Percentiles rank a stretch among this genome's conserved stretches.
These are phyloP conservation scores for Mus musculus DNA, from an alignment of 2,113 vertebrate genomes.

Conservation along the genomic window DNA sequence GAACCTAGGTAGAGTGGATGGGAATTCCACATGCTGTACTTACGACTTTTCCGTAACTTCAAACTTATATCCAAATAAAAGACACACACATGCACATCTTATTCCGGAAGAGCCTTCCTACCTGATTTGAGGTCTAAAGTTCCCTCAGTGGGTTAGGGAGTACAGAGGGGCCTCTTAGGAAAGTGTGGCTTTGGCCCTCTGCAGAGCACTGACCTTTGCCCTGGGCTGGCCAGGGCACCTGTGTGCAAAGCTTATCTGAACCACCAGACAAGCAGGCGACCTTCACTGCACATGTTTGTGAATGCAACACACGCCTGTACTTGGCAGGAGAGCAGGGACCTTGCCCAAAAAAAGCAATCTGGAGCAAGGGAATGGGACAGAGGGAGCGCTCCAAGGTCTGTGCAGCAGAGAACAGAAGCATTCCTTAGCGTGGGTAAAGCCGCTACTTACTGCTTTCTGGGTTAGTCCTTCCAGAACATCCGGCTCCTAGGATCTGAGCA, in stretches of 20 bases:
- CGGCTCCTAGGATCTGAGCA: background rate
- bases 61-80: conserved; percentile 13
- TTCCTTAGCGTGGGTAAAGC: too few relatives aligned
- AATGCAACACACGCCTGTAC: background rate
- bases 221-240: background rate
- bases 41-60: background rate
- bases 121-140: background rate
- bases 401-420: background rate
- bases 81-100: background rate
- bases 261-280: background rate
- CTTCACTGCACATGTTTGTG: background rate
- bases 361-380: background rate
- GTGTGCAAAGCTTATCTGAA: background rate
- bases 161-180: background rate
- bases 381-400: background rate
- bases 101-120: background rate
- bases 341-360: background rate
- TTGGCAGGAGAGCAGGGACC: background rate
- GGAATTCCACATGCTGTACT: background rate
- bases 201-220: conserved; percentile 32
- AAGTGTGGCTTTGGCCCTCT: background rate
- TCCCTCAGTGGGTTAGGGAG: background rate
- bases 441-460: background rate
- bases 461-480: background rate
- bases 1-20: background rate